Conservation (phyloP, 2,797 vertebrate genomes). For the Jordanella pulchra region DNA sequence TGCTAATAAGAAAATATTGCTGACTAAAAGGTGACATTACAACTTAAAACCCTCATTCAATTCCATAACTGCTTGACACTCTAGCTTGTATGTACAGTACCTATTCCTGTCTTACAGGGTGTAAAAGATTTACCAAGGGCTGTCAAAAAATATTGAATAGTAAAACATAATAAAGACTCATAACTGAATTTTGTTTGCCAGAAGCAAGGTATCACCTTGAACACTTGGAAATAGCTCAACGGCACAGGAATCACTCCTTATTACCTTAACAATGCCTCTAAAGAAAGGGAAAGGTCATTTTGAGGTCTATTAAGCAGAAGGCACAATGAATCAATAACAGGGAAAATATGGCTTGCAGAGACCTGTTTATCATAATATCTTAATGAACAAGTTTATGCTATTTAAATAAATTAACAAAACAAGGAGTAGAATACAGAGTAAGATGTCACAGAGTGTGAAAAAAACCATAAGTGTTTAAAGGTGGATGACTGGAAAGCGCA, state of each 20-base stretch:
- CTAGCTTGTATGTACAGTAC: not conserved
- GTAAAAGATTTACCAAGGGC: not conserved
- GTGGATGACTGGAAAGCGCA: constrained; percentile 30
- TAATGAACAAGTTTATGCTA: constrained; percentile 60
- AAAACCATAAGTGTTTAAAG: constrained; percentile 45
- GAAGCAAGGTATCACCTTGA: constrained; percentile 50
- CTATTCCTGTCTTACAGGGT: not conserved
- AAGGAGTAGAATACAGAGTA: constrained; percentile 48
- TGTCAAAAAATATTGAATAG: constrained; percentile 19
- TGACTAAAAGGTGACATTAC: no score
- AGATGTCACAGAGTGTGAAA: constrained; percentile 59
- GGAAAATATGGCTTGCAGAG: constrained; percentile 60
- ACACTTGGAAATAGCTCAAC: constrained; percentile 52
- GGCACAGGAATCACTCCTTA: constrained; percentile 44
- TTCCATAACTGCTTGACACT: not conserved
- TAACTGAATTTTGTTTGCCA: constrained; percentile 35
- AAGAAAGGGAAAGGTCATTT: constrained; percentile 57
- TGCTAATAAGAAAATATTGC: no score
- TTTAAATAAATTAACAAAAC: constrained; percentile 63
- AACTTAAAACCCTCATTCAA: no score
- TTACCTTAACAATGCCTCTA: constrained; percentile 60
- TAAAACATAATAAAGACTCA: constrained; percentile 22
- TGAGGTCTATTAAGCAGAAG: constrained; percentile 63
- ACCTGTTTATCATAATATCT: constrained; percentile 56
- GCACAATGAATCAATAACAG: constrained; percentile 67